Conservation (phyloP, 2,113 vertebrate species). For the Lontra canadensis region DNA sequence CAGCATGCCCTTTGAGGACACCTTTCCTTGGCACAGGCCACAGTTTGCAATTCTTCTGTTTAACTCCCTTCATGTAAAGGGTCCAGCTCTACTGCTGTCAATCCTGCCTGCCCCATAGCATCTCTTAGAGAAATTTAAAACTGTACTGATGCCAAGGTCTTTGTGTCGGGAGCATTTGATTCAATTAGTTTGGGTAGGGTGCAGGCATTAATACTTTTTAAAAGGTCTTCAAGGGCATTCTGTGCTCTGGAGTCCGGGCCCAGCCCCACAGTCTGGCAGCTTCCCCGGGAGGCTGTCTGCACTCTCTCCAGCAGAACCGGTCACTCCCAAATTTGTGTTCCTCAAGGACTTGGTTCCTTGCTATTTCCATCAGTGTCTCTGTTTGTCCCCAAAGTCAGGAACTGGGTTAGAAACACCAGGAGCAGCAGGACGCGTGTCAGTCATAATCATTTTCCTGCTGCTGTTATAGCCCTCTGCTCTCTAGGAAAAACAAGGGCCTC, state of each 20-base stretch:
- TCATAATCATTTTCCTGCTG: background rate
- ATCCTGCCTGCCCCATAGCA: background rate
- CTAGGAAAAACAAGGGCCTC: background rate
- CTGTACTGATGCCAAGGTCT: background rate
- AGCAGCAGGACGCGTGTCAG: rapidly evolving
- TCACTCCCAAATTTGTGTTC: background rate
- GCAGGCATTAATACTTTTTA: background rate
- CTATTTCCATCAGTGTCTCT: background rate
- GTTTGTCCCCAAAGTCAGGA: background rate
- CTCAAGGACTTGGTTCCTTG: background rate
- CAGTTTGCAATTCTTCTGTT: background rate
- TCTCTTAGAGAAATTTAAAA: background rate
- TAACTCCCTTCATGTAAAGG: background rate
- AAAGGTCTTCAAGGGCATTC: background rate
- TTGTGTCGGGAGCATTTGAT: background rate
- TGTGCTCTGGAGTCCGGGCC: background rate
- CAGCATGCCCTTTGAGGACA: rapidly evolving
- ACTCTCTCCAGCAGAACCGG: background rate
- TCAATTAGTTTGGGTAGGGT: rapidly evolving
- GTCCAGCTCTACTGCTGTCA: background rate
- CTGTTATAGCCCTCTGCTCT: background rate
- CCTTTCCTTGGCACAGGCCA: background rate
- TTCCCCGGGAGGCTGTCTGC: background rate
- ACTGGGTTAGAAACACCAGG: background rate
- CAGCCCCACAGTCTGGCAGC: background rate